Percentiles rank a stretch among this genome's conserved stretches.
These are phyloP conservation scores for Trochalopteron elliotii DNA, from an alignment of 2,113 vertebrate species.

Conservation along the genomic window DNA sequence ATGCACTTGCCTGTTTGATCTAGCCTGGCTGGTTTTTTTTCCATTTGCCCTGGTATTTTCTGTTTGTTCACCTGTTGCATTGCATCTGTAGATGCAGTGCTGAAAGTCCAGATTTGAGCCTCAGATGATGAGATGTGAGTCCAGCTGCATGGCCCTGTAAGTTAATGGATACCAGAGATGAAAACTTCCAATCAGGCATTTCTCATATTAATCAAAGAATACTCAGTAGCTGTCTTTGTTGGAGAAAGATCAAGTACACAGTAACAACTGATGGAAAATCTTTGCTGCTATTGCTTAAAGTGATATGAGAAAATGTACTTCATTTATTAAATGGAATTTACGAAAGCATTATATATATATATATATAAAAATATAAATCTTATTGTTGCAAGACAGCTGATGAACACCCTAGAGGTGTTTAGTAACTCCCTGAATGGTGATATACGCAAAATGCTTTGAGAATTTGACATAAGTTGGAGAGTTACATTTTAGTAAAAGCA, in stretches of 20 bases:
- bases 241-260: not conserved
- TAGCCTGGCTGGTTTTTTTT: not conserved
- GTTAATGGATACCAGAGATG: not conserved
- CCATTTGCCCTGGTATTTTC: not conserved
- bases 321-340: slow-evolving; percentile 32
- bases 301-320: not conserved
- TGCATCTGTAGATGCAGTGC: not conserved
- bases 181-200: not conserved
- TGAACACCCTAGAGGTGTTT: slow-evolving; percentile 42
- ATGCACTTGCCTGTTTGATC: not conserved
- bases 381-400: slow-evolving; percentile 16
- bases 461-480: not conserved
- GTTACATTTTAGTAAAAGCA: not conserved
- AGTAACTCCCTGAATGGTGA: not conserved
- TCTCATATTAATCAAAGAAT: slow-evolving; percentile 2
- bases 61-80: not conserved
- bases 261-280: not conserved
- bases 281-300: slow-evolving; percentile 30
- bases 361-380: not conserved
- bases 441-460: not conserved
- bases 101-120: not conserved
- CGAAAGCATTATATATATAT: not conserved
- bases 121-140: not conserved
- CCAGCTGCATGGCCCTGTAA: not conserved
- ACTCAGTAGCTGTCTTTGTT: not conserved